A percentile compares a stretch with the other conserved stretches of the same genome.
Conservation (phyloP, 2,797 vertebrate species). For the Halcyon badia region DNA sequence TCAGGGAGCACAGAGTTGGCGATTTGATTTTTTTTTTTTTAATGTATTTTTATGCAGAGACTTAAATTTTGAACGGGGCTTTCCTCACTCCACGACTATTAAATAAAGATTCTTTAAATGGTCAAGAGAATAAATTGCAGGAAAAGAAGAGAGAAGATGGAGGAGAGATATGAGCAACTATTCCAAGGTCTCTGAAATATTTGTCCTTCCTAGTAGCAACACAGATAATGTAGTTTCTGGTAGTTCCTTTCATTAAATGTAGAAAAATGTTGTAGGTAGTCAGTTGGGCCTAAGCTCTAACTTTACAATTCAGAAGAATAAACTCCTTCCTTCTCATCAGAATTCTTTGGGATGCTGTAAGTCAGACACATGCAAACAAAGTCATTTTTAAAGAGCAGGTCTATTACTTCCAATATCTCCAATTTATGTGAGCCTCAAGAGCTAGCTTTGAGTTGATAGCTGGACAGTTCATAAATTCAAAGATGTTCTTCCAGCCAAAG, state of each 20-base stretch:
- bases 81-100: background rate
- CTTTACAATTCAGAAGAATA: background rate
- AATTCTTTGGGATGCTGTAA: background rate
- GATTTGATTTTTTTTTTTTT: background rate
- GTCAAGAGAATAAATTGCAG: background rate
- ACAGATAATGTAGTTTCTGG: background rate
- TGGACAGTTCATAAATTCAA: conserved; percentile 39
- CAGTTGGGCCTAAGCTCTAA: background rate
- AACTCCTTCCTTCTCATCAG: background rate
- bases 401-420: background rate
- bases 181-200: background rate
- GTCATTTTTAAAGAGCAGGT: background rate
- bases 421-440: background rate
- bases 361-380: background rate
- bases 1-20: background rate
- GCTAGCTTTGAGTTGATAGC: background rate
- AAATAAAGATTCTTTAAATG: background rate
- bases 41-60: background rate
- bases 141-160: background rate
- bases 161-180: background rate
- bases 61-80: background rate
- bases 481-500: background rate
- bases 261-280: background rate
- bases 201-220: background rate
- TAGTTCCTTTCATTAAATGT: background rate